phyloP scores from a whole-genome alignment of 2,797 vertebrate species.

The Phoxinus dragarum region DNA sequence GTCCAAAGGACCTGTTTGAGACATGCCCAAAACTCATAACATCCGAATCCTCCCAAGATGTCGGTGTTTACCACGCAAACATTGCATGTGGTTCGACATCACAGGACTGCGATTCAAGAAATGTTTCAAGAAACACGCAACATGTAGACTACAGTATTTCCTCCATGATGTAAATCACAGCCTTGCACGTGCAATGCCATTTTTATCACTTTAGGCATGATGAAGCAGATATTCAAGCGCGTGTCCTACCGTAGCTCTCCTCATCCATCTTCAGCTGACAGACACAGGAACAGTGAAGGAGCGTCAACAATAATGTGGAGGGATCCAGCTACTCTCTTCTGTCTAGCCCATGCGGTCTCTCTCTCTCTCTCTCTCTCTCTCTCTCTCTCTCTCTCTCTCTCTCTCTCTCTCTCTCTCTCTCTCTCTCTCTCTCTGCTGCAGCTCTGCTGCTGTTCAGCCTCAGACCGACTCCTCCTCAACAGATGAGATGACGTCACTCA shows the following conservation, averaged over 20 bases:
- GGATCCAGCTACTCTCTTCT: neutral
- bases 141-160: neutral
- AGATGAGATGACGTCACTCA: neutral
- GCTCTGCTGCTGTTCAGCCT: slow-evolving; percentile 5
- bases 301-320: neutral
- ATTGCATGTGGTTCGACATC: neutral
- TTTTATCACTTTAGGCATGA: neutral
- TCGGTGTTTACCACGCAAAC: neutral
- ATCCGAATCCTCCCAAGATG: neutral
- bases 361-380: too few species aligned
- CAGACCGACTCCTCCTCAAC: neutral
- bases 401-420: neutral
- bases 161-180: neutral
- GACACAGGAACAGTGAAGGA: slow-evolving; percentile 60
- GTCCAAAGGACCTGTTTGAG: slow-evolving; percentile 22
- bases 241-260: slow-evolving; percentile 72
- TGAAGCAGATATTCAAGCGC: neutral
- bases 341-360: slow-evolving; percentile 36
- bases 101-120: neutral
- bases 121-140: neutral
- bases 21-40: neutral
- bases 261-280: slow-evolving; percentile 69
- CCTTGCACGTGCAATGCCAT: neutral
- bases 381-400: too few species aligned
- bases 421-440: neutral